Evolutionary conservation across 2,888 invertebrate species (phyloP).

Genomic region (Pantelozetes paolii): DNA sequence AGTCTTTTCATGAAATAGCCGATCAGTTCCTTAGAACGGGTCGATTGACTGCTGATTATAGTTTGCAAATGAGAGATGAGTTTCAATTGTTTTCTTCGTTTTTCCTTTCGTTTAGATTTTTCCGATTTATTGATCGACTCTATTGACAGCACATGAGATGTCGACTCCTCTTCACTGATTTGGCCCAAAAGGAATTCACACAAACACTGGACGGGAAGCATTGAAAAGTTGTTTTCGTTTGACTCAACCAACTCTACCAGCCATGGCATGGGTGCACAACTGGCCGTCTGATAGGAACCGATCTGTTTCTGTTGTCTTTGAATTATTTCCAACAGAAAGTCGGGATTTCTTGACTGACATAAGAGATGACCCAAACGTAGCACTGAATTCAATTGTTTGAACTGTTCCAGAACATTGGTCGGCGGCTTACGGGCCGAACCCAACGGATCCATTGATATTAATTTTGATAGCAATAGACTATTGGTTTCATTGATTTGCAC

Average conservation of each 20-base stretch:
- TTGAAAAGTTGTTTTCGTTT: conserved; percentile 79
- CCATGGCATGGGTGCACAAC: conserved; percentile 80
- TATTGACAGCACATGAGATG: conserved; percentile 57
- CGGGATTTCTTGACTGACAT: conserved; percentile 81
- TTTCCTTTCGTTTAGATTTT: conserved; percentile 54
- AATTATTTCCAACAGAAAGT: conserved; percentile 85
- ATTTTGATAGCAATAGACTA: conserved; percentile 74
- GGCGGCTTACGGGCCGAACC: conserved; percentile 66
- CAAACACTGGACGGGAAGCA: conserved; percentile 92
- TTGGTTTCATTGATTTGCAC: conserved; percentile 80
- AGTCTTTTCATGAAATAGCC: conserved; percentile 82
- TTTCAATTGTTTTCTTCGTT: conserved; percentile 72
- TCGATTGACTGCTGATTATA: conserved; percentile 57
- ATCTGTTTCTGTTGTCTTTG: conserved; percentile 64
- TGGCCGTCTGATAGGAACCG: neutral
- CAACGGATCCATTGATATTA: conserved; percentile 76
- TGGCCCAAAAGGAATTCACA: conserved; percentile 79
- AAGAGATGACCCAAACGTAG: conserved; percentile 81
- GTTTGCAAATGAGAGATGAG: conserved; percentile 63
- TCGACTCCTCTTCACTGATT: conserved; percentile 54
- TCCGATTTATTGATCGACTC: conserved; percentile 56
- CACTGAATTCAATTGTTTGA: conserved; percentile 69
- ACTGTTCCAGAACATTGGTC: conserved; percentile 66
- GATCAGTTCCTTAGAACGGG: conserved; percentile 66
- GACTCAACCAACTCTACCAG: conserved; percentile 86